phyloP scores from a whole-genome alignment of 2,113 vertebrate species.

The Perognathus longimembris region DNA sequence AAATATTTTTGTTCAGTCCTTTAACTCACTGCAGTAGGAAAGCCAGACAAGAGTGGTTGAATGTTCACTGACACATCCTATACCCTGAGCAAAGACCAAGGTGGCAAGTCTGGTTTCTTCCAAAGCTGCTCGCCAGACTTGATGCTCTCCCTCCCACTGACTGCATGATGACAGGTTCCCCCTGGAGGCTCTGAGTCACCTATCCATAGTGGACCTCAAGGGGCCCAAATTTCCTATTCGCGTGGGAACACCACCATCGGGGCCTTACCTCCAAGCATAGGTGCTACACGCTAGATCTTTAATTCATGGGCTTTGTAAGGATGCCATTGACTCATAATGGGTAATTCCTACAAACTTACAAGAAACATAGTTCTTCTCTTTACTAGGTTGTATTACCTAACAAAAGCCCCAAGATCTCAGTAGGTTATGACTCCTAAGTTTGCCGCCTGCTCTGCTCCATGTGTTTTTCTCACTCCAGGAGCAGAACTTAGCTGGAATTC shows the following conservation, averaged over 20 bases:
- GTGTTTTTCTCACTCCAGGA: neutral
- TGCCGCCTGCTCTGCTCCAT: neutral
- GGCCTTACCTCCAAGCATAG: neutral
- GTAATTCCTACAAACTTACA: neutral
- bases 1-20: neutral
- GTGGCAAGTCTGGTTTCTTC: neutral
- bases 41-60: no score
- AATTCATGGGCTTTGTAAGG: neutral
- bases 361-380: no score
- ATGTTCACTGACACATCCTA: no score
- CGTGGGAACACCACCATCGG: no score
- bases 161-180: neutral
- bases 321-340: neutral
- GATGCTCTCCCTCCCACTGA: accelerated
- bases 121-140: neutral
- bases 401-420: no score
- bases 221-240: neutral
- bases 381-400: no score
- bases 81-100: neutral
- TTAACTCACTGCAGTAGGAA: neutral
- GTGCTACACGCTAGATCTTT: neutral
- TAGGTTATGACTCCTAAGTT: no score
- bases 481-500: neutral
- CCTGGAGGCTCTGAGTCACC: neutral
- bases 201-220: neutral